Base-by-base conservation (phyloP, 2,113 vertebrate genomes). In the Ardeotis arabs region DNA sequence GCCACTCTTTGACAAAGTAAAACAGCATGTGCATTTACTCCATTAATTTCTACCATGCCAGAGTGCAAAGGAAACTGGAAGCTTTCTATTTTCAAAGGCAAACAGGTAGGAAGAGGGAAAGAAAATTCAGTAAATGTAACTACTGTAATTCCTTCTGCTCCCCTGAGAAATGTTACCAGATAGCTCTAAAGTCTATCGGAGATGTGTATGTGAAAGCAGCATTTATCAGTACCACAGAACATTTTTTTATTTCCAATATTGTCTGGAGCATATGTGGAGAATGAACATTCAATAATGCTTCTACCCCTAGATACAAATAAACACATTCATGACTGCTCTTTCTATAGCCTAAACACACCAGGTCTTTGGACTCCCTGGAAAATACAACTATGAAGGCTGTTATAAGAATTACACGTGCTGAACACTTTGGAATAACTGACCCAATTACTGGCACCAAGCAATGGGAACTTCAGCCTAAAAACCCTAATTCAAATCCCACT, bases 1-100 rank as follows among this genome's bases (percentile, higher is more conserved):
- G 97, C 92, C 89, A 77, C 84, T 87, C 72, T 92, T 79, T 67
- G 75, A 94, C 76, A 93, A 95, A 93, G 69, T 90, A 80, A 84
- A 72, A 55, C 63, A 77, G 80, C 78, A 37, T 87, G 77, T 93
- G 58, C 92, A 45, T 87, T 96, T 95, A 95, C 62, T 87, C 77
- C 87, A 63, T 92, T 97, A 84, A 80, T 95, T 97, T 95, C 77
- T 77, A 80, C 24, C 63, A 53, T 89, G 74, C 20, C 44, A 59
- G 23, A 60, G 12, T 85, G 44, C 53, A 84, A 90, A 92, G 44
- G 14, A 92, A 89, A 92, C 73, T 69, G 50, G 53, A 35, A 56
- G 72, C 39, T 87, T 68, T 79, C 28, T 75, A 21, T 77, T 92
- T 83, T 91, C 76, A 81, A 31, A 68, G 89, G 55, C 59, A 84